Conservation (phyloP, 2,113 vertebrate genomes). For the Mirza zaza region DNA sequence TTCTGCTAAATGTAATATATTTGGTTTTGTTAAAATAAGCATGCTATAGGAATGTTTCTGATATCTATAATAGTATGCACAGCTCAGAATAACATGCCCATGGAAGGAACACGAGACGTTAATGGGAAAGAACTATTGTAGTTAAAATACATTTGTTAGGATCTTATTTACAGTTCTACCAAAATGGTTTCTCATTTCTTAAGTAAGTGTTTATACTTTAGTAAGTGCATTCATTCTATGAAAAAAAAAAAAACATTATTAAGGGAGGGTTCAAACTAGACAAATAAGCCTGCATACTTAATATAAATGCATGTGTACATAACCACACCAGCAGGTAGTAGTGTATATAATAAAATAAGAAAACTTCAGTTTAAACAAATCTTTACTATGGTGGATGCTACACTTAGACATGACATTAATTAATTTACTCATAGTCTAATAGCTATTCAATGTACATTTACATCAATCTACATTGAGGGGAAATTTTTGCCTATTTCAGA, state of each 20-base stretch:
- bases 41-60: not conserved
- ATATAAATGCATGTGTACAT: not conserved
- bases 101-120: not conserved
- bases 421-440: conserved; percentile 28
- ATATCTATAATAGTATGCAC: not conserved
- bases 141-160: not conserved
- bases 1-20: not conserved
- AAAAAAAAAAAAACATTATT: conserved; percentile 31
- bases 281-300: not conserved
- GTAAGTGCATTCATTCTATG: not conserved
- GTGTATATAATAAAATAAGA: conserved; percentile 2
- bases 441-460: conserved; percentile 19
- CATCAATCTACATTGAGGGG: not conserved
- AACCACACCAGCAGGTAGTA: not conserved
- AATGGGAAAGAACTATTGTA: not conserved
- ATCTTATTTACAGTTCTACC: not conserved
- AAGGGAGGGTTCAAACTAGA: not conserved
- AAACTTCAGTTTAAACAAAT: not conserved
- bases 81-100: not conserved
- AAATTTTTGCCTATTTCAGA: not conserved
- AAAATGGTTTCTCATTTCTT: conserved; percentile 14
- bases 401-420: not conserved
- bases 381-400: conserved; percentile 21
- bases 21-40: conserved; percentile 32
- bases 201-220: not conserved